Conservation (phyloP, 2,113 vertebrate genomes). For the Xiphophorus couchianus region DNA sequence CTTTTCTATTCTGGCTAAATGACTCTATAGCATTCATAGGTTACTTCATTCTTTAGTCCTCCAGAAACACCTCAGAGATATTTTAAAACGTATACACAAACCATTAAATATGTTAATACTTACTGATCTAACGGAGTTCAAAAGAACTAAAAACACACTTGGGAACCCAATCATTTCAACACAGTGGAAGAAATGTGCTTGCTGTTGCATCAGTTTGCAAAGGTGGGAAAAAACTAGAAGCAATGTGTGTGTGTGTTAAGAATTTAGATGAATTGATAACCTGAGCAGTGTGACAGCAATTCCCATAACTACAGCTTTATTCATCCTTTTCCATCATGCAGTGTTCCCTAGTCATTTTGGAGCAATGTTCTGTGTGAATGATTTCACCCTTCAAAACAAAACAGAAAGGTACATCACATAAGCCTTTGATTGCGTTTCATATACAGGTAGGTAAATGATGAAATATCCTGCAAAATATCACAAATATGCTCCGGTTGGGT, state of each 20-base stretch:
- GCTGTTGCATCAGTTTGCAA: constrained; percentile 52
- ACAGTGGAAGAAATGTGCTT: constrained; percentile 24
- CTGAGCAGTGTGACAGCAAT: constrained; percentile 24
- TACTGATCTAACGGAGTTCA: constrained; percentile 2
- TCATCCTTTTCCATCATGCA: constrained; percentile 36
- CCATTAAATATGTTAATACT: neutral
- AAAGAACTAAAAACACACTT: neutral
- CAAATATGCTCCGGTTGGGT: constrained; percentile 22
- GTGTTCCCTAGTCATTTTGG: constrained; percentile 16
- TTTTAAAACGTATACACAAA: neutral
- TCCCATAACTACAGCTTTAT: constrained; percentile 38
- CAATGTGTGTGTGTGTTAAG: neutral
- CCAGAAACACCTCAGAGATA: neutral
- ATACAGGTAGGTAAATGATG: constrained; percentile 65
- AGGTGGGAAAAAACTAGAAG: constrained; percentile 29
- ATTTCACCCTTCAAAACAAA: constrained; percentile 50
- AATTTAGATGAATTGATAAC: constrained; percentile 34
- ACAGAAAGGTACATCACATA: constrained; percentile 35
- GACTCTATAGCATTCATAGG: neutral
- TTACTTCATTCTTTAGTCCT: neutral
- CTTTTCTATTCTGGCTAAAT: too few relatives aligned
- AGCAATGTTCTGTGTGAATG: constrained; percentile 32
- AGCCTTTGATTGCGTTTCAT: constrained; percentile 50
- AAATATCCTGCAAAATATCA: constrained; percentile 67
- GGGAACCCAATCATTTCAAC: constrained; percentile 16